phyloP scores from a whole-genome alignment of 2,113 vertebrate species.

The Caloenas nicobarica region DNA sequence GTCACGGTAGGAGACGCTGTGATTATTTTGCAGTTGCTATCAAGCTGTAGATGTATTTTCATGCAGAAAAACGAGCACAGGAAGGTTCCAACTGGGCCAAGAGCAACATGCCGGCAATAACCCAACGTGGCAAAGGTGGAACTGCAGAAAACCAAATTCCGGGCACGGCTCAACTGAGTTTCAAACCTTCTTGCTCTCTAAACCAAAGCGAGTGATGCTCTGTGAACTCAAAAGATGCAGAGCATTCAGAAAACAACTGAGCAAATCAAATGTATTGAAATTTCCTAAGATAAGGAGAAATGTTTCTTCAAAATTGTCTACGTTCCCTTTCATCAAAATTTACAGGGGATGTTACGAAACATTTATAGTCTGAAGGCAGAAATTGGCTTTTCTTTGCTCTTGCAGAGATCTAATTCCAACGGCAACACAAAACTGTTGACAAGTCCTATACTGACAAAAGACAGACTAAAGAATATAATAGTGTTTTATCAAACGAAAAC shows the following conservation, averaged over 20 bases:
- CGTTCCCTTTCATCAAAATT: background rate
- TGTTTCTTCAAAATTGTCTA: background rate
- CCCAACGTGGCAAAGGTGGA: background rate
- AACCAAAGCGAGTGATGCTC: conserved; percentile 9
- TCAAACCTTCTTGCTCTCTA: background rate
- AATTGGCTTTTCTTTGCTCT: background rate
- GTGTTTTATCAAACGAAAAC: background rate
- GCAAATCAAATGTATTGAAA: background rate
- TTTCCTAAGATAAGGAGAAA: background rate
- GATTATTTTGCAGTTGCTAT: background rate
- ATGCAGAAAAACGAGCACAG: background rate
- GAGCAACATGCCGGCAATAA: background rate
- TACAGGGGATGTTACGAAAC: background rate
- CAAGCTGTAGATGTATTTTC: background rate
- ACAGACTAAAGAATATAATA: background rate
- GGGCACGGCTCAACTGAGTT: background rate
- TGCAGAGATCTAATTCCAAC: background rate
- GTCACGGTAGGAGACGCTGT: background rate
- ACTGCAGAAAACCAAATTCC: conserved; percentile 9
- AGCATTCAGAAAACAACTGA: background rate
- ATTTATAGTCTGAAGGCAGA: background rate
- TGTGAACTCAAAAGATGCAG: background rate
- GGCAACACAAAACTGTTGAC: background rate
- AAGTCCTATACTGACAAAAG: background rate
- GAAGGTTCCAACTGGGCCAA: conserved; percentile 13